Percentiles rank a stretch among this genome's conserved stretches.
Evolutionary conservation across 1,140 invertebrate species (phyloP).

Genomic region (Dryas iulia): DNA sequence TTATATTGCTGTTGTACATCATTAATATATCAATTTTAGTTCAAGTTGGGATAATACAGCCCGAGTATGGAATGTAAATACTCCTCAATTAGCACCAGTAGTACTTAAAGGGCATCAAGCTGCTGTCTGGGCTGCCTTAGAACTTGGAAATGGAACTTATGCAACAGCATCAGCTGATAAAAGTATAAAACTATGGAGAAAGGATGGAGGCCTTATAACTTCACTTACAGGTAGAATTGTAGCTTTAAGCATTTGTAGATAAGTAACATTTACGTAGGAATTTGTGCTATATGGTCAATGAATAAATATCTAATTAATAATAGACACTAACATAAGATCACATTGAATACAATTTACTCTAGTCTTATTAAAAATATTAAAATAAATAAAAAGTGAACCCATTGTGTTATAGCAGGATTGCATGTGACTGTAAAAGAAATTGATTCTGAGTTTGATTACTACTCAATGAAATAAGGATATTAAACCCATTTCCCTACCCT

Average conservation of each 20-base stretch:
- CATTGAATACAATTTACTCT: no score
- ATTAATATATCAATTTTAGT: conserved; percentile 76
- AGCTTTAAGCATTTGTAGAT: background rate
- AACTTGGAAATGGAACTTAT: conserved; percentile 82
- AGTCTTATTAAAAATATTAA: no score
- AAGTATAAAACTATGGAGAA: conserved; percentile 91
- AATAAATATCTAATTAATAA: no score
- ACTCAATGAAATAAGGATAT: no score
- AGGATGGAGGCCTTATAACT: conserved; percentile 79
- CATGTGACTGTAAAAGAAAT: no score
- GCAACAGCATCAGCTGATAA: conserved; percentile 96
- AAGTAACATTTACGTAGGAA: background rate
- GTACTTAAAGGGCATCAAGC: conserved; percentile 89
- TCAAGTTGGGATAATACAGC: conserved; percentile 96
- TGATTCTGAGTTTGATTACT: no score
- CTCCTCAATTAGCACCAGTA: conserved; percentile 71
- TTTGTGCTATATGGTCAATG: no score
- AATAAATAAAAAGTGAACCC: no score
- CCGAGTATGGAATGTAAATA: conserved; percentile 87
- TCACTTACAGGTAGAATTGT: conserved; percentile 69
- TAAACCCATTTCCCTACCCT: no score
- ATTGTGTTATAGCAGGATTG: no score
- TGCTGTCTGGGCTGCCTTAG: conserved; percentile 93
- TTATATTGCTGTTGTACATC: no score
- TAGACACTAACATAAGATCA: no score